Evolutionary conservation across 2,113 vertebrate genomes (phyloP), one percentile per base, ranked within the genome.

Genomic region (Chaetops frenatus): DNA sequence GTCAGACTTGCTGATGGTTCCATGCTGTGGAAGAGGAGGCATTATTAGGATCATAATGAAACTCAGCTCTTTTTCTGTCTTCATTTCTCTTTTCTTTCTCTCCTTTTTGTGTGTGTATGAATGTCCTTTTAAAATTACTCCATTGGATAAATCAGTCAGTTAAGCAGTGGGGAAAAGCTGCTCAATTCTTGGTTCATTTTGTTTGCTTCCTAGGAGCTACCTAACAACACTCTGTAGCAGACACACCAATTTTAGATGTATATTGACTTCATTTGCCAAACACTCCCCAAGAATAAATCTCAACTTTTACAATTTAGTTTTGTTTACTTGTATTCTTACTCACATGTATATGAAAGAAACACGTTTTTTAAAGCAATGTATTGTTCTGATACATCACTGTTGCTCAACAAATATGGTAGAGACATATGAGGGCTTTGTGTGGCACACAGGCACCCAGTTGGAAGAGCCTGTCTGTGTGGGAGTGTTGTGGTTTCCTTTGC

Each of bases 401-500:
- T 95, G 94, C 79, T 96, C 83, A 93, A n/a, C 65, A 64, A 67
- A 64, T 25, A 72, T 60, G 18, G 51, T 77, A 14, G 81, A 67
- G 42, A 29, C 85, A 92, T 93, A 90, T 6, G 78, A 96, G 90
- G 70, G 67, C 38, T 95, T 44, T 85, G 86, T 81, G 81, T 27
- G 57, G 88, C 61, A 81, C 95, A 21, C 96, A 97, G 96, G 97
- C 97, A 98, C 96, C 97, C 97, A 98, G 97, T 91, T 96, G 97
- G 94, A 93, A 91, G 70, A 86, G 78, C 80, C 61, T 72, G 1
- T n/a, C 70, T 93, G 25, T 56, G 95, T 95, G 95, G 97, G 98
- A 98, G 97, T 96, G 92, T 85, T 97, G 86, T 91, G 95, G 96
- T 93, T 97, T 94, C 92, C 97, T 98, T 98, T 98, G 98, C 98